Percentiles rank a stretch among this genome's conserved stretches.
Conservation (phyloP, 2,113 vertebrate genomes). For the Oophaga pumilio region DNA sequence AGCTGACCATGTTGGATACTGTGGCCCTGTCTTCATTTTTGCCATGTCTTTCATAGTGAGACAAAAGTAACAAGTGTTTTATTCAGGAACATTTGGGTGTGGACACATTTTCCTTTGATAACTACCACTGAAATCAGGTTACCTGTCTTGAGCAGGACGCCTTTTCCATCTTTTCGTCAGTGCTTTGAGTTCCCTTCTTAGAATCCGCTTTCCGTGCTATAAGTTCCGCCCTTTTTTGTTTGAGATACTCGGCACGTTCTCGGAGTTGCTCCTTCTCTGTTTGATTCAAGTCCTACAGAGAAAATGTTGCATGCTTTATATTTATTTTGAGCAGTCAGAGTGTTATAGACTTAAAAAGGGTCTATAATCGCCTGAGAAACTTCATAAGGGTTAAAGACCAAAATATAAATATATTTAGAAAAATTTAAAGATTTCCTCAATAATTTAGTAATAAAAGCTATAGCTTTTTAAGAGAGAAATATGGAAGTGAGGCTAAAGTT, state of each 20-base stretch:
- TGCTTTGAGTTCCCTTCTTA: slow-evolving; percentile 59
- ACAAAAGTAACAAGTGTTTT: no score
- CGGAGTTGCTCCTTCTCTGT: slow-evolving; percentile 84
- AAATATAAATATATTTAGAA: no score
- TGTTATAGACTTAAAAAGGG: no score
- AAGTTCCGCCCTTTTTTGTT: slow-evolving; percentile 88
- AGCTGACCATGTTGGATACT: no score
- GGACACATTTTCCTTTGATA: not conserved
- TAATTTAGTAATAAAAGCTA: no score
- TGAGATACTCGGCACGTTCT: slow-evolving; percentile 89
- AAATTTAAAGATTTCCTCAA: no score
- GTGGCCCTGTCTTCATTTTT: no score
- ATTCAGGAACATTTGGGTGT: not conserved
- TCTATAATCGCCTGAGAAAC: no score
- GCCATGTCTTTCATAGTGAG: no score
- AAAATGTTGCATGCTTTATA: not conserved
- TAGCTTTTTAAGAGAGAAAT: no score
- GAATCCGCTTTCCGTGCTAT: slow-evolving; percentile 85
- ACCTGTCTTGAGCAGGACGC: slow-evolving; percentile 69
- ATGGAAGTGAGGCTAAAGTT: no score
- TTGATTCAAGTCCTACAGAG: slow-evolving; percentile 77
- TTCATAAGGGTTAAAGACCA: no score
- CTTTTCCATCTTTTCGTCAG: slow-evolving; percentile 66
- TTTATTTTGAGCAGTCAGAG: not conserved
- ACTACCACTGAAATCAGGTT: slow-evolving; percentile 49